Evolutionary conservation across 2,113 vertebrate genomes (phyloP).

Genomic region (Caracal caracal): DNA sequence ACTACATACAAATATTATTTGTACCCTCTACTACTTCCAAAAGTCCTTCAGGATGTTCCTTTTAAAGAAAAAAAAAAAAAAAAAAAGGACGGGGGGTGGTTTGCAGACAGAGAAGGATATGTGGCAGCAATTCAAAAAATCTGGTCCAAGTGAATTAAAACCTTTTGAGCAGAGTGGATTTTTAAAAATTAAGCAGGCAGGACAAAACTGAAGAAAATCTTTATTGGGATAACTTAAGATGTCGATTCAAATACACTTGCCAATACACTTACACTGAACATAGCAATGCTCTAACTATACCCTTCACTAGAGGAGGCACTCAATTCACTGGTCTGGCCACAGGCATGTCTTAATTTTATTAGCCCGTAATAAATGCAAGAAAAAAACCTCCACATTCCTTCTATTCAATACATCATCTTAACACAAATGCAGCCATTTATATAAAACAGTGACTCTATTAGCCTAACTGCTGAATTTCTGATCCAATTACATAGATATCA

Average conservation of each 20-base stretch:
- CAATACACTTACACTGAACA: background rate
- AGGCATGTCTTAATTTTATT: conserved; percentile 10
- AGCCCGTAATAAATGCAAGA: background rate
- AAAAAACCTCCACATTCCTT: conserved; percentile 19
- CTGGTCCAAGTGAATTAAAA: conserved; percentile 53
- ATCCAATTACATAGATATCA: conserved; percentile 30
- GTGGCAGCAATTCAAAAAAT: conserved; percentile 59
- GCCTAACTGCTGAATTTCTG: conserved; percentile 32
- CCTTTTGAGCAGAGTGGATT: conserved; percentile 42
- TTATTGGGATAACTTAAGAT: conserved; percentile 29
- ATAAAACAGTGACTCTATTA: conserved; percentile 35
- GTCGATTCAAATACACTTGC: background rate
- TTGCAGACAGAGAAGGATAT: background rate
- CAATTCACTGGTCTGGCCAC: background rate
- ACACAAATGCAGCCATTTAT: conserved; percentile 18
- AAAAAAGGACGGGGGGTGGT: background rate
- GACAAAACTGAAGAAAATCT: conserved; percentile 46
- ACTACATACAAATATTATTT: conserved; percentile 55
- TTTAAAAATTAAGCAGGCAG: conserved; percentile 31
- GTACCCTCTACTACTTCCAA: background rate
- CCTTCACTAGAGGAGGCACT: background rate
- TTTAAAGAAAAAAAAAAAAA: conserved; percentile 37
- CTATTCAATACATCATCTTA: background rate
- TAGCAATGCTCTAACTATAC: background rate
- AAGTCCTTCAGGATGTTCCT: conserved; percentile 43